Evolutionary conservation across 2,113 vertebrate genomes (phyloP).

Genomic region (Lates calcarifer): DNA sequence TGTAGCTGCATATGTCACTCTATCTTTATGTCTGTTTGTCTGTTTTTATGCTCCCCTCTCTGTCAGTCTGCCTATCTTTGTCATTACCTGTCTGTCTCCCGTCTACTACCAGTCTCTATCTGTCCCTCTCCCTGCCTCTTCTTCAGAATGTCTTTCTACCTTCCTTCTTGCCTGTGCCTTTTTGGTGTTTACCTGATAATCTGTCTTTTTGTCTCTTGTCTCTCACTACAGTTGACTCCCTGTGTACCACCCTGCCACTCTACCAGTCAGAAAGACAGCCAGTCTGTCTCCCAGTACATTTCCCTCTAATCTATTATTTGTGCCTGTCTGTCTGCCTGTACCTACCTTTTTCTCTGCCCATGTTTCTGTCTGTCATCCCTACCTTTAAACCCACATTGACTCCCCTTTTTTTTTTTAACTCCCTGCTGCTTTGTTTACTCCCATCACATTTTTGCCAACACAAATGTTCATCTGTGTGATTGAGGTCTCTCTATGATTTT

Average conservation of each 20-base stretch:
- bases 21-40: slow-evolving; percentile 23
- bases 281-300: slow-evolving; percentile 48
- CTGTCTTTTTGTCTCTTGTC: slow-evolving; percentile 55
- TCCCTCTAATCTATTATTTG: slow-evolving; percentile 65
- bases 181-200: slow-evolving; percentile 58
- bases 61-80: slow-evolving; percentile 24
- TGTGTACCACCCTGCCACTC: slow-evolving; percentile 53
- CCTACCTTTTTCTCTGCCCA: slow-evolving; percentile 19
- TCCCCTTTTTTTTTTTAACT: slow-evolving; percentile 11
- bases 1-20: slow-evolving; percentile 38
- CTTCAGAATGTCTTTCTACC: slow-evolving; percentile 27
- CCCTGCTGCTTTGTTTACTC: slow-evolving; percentile 31
- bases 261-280: slow-evolving; percentile 42
- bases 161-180: slow-evolving; percentile 20
- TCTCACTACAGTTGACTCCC: slow-evolving; percentile 44
- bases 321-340: slow-evolving; percentile 25
- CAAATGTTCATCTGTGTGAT: slow-evolving; percentile 18
- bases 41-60: slow-evolving; percentile 39
- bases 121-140: slow-evolving; percentile 15
- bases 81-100: slow-evolving; percentile 37
- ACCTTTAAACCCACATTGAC: slow-evolving; percentile 44
- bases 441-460: slow-evolving; percentile 15
- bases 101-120: slow-evolving; percentile 1
- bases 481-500: slow-evolving; percentile 25
- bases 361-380: slow-evolving; percentile 51